phyloP scores from a whole-genome alignment of 2,888 invertebrate genomes.

The Drepanosiphum platanoidis region DNA sequence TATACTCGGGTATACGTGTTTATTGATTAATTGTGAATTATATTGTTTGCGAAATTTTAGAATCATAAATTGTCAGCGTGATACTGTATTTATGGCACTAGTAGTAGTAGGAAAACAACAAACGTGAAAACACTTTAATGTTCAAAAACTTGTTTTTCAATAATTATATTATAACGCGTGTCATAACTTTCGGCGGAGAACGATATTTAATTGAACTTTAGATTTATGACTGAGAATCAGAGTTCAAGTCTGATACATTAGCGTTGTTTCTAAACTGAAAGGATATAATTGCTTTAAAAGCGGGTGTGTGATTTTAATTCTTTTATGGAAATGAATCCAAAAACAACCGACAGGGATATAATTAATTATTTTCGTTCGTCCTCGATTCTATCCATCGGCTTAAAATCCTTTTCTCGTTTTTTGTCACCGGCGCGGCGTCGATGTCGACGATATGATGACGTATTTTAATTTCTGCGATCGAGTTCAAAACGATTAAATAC shows the following conservation, averaged over 20 bases:
- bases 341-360: neutral
- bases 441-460: no score
- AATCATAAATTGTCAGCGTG: neutral
- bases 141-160: slow-evolving; percentile 3
- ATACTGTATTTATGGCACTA: neutral
- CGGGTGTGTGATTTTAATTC: neutral
- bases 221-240: neutral
- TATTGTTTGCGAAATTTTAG: neutral
- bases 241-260: neutral
- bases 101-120: neutral
- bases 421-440: no score
- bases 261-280: neutral
- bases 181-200: neutral
- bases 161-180: neutral
- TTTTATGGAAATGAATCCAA: neutral
- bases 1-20: neutral
- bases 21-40: neutral
- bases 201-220: neutral
- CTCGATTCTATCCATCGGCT: no score
- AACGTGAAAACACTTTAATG: neutral
- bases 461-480: neutral
- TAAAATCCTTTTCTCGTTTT: neutral
- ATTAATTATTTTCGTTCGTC: neutral
- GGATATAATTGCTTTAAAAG: neutral
- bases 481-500: neutral